phyloP scores from a whole-genome alignment of 2,888 invertebrate genomes.

The Machimus atricapillus region DNA sequence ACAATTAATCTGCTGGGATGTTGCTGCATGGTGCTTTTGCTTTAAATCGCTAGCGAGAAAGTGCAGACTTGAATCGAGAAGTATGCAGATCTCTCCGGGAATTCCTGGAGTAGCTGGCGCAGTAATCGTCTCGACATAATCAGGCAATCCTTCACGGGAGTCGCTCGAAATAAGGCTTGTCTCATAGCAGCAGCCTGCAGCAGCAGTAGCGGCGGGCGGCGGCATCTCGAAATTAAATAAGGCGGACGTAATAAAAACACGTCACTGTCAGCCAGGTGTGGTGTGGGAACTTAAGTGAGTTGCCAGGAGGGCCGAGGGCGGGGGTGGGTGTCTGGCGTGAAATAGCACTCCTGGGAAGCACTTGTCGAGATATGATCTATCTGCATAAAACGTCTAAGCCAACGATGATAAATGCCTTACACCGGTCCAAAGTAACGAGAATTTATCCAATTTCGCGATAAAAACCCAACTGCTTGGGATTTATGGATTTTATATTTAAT shows the following conservation, averaged over 20 bases:
- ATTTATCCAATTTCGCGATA: constrained; percentile 37
- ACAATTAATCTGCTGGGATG: too few species aligned
- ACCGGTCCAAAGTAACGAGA: constrained; percentile 4
- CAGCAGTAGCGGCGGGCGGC: background rate
- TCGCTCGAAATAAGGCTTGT: background rate
- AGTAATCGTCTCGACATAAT: background rate
- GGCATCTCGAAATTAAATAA: background rate
- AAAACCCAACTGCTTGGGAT: constrained; percentile 28
- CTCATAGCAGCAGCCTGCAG: background rate
- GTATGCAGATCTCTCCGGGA: background rate
- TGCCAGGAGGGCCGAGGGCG: background rate
- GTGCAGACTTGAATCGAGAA: background rate
- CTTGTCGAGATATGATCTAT: constrained; percentile 10
- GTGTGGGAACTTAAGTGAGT: background rate
- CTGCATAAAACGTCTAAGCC: background rate
- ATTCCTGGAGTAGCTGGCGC: background rate
- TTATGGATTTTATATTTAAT: constrained; percentile 40
- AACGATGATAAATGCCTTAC: constrained; percentile 24
- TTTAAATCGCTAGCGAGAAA: background rate
- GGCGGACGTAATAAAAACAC: background rate
- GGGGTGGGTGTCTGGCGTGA: constrained; percentile 5
- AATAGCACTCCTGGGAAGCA: background rate
- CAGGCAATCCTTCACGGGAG: background rate
- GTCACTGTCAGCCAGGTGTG: background rate
- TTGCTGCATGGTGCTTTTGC: background rate